Base-by-base conservation (phyloP, 2,888 invertebrate species). In the Drosophila mulleri region DNA sequence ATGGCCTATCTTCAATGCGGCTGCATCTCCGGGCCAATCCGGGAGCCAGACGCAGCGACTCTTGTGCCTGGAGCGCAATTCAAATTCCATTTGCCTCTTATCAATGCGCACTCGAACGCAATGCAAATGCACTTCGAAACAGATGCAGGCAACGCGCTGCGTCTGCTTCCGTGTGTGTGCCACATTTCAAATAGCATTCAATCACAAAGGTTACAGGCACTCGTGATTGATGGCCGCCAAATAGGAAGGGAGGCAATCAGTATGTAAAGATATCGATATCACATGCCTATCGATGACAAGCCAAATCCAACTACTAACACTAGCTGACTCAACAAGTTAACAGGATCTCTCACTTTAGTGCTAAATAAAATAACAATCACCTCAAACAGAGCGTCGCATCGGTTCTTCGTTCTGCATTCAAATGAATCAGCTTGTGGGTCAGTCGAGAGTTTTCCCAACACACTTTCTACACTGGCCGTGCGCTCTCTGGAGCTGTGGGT, bases 21-120 rank as follows among this genome's bases (percentile, higher is more conserved):
- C 41, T 39, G 60, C 64, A 64, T 72, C 56, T 72, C 45, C 42
- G 47, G 41, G 18, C 54, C 67, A 1, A 18, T 35, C 16, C 52
- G 65, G 44, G 20, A 52, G 65, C 39, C 65, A 65, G 12, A 39
- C 47, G 42, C 37, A 47, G 41, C n/a, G 61, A 18, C 50, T 61
- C 12, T 48, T 54, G 67, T 74, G 78, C 68, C 68, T 63, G 78
- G 63, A 65, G 71, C 67, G 64, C 67, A 65, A 57, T 79, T 54
- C 47, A 61, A 62, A 56, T 79, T 56, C 44, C 77, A 77, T 77
- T 77, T 77, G 75, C 58, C 41, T 75, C 65, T 75, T 75, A 77
- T 77, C 80, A 79, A 47, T 69, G 69, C 9, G 53, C 69, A 73
- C 59, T 47, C 26, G 61, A 65, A 37, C 41, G 52, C 47, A 57